A percentile compares a stretch with the other conserved stretches of the same genome.
phyloP scores from a whole-genome alignment of 1,140 invertebrate genomes.

The Magallana gigas region DNA sequence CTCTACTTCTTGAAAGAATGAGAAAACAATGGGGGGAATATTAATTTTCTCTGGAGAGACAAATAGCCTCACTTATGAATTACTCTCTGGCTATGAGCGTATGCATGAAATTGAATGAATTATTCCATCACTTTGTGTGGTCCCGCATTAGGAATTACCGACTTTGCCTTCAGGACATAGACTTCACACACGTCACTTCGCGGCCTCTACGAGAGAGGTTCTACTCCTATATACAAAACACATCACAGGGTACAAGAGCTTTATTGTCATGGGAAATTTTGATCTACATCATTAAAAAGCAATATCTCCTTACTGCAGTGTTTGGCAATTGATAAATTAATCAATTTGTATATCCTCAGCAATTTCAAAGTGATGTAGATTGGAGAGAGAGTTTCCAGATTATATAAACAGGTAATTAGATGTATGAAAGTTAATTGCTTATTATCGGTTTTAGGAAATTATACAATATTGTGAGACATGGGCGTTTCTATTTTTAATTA shows the following conservation, averaged over 20 bases:
- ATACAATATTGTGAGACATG: no score
- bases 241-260: neutral
- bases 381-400: no score
- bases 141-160: slow-evolving; percentile 15
- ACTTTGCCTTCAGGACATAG: neutral
- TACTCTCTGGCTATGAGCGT: slow-evolving; percentile 24
- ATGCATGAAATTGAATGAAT: slow-evolving; percentile 38
- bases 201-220: slow-evolving; percentile 8
- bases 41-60: slow-evolving; percentile 33
- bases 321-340: slow-evolving; percentile 7
- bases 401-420: no score
- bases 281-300: slow-evolving; percentile 2
- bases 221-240: slow-evolving; percentile 4
- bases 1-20: neutral
- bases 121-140: slow-evolving; percentile 25
- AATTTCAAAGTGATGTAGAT: no score
- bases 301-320: neutral
- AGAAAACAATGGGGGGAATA: slow-evolving; percentile 11
- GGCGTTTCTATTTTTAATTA: no score
- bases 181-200: slow-evolving; percentile 20
- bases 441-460: no score
- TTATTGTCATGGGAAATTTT: slow-evolving; percentile 28
- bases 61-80: slow-evolving; percentile 23
- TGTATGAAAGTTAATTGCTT: no score
- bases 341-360: neutral